Percentiles rank a stretch among this genome's conserved stretches.
Conservation (phyloP, 2,113 vertebrate species). For the Mugil cephalus region DNA sequence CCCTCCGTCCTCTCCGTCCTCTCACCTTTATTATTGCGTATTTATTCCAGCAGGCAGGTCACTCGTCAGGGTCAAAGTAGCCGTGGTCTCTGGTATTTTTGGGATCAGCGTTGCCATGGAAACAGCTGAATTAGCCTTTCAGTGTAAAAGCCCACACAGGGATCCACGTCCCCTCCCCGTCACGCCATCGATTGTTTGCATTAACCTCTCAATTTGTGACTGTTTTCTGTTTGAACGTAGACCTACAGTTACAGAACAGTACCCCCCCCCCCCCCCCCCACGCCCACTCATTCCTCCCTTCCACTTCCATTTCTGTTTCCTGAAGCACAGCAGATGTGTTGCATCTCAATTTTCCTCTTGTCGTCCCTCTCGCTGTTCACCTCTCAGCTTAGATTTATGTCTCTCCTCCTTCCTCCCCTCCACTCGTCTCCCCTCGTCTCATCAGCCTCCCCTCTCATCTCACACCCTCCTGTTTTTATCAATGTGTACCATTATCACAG, state of each 20-base stretch:
- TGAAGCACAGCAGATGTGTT: conserved; percentile 41
- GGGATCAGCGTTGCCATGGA: conserved; percentile 62
- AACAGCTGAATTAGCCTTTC: conserved; percentile 35
- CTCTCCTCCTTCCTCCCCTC: background rate
- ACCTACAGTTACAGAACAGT: background rate
- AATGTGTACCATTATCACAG: background rate
- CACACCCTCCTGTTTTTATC: background rate
- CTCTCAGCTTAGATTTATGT: conserved; percentile 23
- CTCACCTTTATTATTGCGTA: conserved; percentile 9
- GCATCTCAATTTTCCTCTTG: conserved; percentile 28
- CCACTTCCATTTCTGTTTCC: conserved; percentile 40
- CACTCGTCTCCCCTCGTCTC: background rate
- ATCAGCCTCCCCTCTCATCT: background rate
- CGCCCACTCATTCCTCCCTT: background rate
- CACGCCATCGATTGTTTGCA: too few relatives aligned
- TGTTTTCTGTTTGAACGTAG: conserved; percentile 10
- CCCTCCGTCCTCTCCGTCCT: background rate
- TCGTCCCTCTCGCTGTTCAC: conserved; percentile 18
- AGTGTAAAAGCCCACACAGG: conserved; percentile 7
- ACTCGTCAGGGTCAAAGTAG: conserved; percentile 35
- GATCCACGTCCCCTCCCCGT: background rate
- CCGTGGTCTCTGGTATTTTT: conserved; percentile 37
- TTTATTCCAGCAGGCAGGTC: conserved; percentile 16
- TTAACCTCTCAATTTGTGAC: too few relatives aligned
- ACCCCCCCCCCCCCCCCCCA: too few relatives aligned